Base-by-base conservation (phyloP, 2,888 invertebrate species). In the Meloe dianella region DNA sequence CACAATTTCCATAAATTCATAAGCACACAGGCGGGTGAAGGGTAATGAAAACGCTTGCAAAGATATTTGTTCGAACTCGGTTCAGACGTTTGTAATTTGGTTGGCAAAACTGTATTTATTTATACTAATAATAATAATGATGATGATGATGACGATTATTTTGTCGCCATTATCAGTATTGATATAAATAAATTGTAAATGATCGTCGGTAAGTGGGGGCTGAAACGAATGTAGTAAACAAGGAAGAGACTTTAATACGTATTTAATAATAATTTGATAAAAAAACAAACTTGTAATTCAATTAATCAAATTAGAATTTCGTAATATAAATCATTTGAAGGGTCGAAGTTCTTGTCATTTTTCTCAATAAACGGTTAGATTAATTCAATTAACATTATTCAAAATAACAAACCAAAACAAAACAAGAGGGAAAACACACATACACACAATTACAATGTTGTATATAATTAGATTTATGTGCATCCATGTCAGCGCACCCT, bases 311-410 rank as follows among this genome's bases (percentile, higher is more conserved):
- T 35, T 35, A 14, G 35, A 20, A 20, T 47, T 47, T 47, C 47
- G 47, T 47, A 47, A 47, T 47, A 47, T 47, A 47, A 47, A 47
- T 47, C 47, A 47, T 47, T 47, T 47, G 2, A 47, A 20, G 47
- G 47, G 47, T 47, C 47, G 47, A 47, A 47, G 47, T 47, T 47
- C 47, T 20, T 20, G 10, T 20, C 9, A 47, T 47, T 47, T 47
- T 47, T 47, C 10, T 9, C 2, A 47, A 47, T 47, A 47, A 47
- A 47, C 20, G 47, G 47, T 47, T 22, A 47, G 20, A 47, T 47
- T 47, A 20, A 47, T 47, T 47, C 47, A 47, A 47, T 47, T 47
- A 47, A 47, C 47, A 47, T 47, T 22, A 20, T 10, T 20, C 20
- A 47, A 47, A 47, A 47, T 22, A 47, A 47, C 47, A 47, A 47